A percentile compares a stretch with the other conserved stretches of the same genome.
Evolutionary conservation across 2,797 vertebrate species (phyloP).

Genomic region (Sebastes minor): DNA sequence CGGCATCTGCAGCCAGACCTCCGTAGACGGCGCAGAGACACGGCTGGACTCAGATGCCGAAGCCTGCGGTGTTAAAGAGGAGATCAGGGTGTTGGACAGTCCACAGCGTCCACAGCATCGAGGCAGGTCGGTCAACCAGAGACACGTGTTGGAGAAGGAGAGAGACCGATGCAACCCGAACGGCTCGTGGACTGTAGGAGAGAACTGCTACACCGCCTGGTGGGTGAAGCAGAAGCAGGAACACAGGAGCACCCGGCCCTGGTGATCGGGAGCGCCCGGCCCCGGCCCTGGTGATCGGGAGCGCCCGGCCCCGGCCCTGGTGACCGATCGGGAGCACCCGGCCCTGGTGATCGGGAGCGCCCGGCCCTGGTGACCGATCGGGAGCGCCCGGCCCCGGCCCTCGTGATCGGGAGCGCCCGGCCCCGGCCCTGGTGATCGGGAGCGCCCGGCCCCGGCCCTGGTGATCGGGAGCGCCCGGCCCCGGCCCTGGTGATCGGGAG

Average conservation of each 20-base stretch:
- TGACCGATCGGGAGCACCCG: too few relatives aligned
- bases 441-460: too few relatives aligned
- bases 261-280: constrained; percentile 72
- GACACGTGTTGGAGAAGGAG: neutral
- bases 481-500: too few relatives aligned
- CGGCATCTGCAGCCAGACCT: neutral
- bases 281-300: too few relatives aligned
- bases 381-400: too few relatives aligned
- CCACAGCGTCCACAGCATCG: neutral
- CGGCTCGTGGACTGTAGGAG: constrained; percentile 74
- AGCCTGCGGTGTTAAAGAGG: neutral
- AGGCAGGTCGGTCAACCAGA: neutral
- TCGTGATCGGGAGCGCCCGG: too few relatives aligned
- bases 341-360: too few relatives aligned
- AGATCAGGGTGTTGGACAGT: neutral
- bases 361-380: too few relatives aligned
- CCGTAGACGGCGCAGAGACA: neutral
- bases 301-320: too few relatives aligned
- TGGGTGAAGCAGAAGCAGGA: constrained; percentile 84
- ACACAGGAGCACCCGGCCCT: constrained; percentile 83
- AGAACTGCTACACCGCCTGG: constrained; percentile 71
- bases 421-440: too few relatives aligned
- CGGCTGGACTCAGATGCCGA: neutral
- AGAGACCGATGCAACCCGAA: neutral
- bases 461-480: too few relatives aligned